Conservation (phyloP, 92 coral and sea anemone species). For the Muricea muricata region DNA sequence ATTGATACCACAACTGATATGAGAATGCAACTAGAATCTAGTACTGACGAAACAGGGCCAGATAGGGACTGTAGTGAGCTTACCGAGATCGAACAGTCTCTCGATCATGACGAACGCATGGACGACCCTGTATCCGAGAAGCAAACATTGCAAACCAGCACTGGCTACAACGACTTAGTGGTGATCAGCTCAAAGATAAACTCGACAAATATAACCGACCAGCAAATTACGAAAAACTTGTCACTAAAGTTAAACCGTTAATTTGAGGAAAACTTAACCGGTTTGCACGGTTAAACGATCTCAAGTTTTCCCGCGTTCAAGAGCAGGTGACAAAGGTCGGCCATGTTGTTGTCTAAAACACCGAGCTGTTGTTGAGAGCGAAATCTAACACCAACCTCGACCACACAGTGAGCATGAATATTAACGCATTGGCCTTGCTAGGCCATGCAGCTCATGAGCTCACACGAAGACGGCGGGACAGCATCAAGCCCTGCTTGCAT, state of each 20-base stretch:
- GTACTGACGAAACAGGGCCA: neutral
- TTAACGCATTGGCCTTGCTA: neutral
- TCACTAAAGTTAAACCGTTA: neutral
- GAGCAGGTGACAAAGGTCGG: slow-evolving; percentile 15
- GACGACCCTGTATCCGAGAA: neutral
- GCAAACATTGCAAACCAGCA: slow-evolving; percentile 4
- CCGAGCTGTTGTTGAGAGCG: neutral
- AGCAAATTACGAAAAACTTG: neutral
- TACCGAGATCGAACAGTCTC: slow-evolving; percentile 7
- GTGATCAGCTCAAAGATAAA: too few species aligned
- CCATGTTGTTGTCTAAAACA: neutral
- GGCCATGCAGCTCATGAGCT: slow-evolving; percentile 20
- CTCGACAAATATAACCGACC: neutral
- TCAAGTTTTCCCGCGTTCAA: neutral
- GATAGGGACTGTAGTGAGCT: neutral
- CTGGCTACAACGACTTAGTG: neutral
- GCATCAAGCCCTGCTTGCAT: neutral
- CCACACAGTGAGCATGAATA: neutral
- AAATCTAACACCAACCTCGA: neutral
- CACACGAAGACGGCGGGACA: neutral
- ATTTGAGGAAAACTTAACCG: slow-evolving; percentile 5
- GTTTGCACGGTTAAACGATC: slow-evolving; percentile 4
- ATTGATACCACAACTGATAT: neutral
- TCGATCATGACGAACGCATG: neutral
- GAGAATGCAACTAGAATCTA: neutral